These are phyloP conservation scores for Dipodomys merriami DNA, from an alignment of 2,113 vertebrate species.

Conservation along the genomic window DNA sequence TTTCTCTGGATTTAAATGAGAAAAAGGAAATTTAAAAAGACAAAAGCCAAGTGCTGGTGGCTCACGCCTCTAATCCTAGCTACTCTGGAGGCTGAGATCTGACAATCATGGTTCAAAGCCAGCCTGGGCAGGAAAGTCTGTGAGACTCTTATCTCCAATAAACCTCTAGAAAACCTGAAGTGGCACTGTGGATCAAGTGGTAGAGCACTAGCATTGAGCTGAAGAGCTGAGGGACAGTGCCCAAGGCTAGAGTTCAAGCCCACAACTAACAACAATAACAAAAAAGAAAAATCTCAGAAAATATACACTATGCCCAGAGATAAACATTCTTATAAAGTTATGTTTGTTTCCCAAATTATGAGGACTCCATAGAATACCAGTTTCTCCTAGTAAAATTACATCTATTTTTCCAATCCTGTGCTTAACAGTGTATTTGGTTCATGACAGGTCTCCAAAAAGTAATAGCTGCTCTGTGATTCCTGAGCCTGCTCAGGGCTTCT, in stretches of 20 bases:
- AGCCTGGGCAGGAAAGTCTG: too few relatives aligned
- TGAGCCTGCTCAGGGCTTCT: not conserved
- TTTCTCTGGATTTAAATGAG: not conserved
- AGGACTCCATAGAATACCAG: not conserved
- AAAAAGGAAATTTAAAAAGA: not conserved
- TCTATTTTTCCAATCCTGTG: not conserved
- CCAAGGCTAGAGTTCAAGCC: too few relatives aligned
- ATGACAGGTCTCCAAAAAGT: not conserved
- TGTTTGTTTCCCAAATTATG: conserved; percentile 11
- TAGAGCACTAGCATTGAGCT: too few relatives aligned
- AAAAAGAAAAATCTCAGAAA: not conserved
- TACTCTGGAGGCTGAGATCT: too few relatives aligned
- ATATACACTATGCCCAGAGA: not conserved
- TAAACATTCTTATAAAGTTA: conserved; percentile 39
- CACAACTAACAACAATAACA: too few relatives aligned
- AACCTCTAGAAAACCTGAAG: too few relatives aligned
- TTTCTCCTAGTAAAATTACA: not conserved
- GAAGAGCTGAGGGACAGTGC: too few relatives aligned
- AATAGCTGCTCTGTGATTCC: not conserved
- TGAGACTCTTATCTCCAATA: too few relatives aligned
- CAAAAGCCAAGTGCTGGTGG: too few relatives aligned
- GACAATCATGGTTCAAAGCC: too few relatives aligned
- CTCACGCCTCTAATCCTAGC: too few relatives aligned
- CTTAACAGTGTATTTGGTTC: not conserved
- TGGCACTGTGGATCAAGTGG: too few relatives aligned